Base-by-base conservation (phyloP, 2,797 vertebrate species). In the Myotis daubentonii region DNA sequence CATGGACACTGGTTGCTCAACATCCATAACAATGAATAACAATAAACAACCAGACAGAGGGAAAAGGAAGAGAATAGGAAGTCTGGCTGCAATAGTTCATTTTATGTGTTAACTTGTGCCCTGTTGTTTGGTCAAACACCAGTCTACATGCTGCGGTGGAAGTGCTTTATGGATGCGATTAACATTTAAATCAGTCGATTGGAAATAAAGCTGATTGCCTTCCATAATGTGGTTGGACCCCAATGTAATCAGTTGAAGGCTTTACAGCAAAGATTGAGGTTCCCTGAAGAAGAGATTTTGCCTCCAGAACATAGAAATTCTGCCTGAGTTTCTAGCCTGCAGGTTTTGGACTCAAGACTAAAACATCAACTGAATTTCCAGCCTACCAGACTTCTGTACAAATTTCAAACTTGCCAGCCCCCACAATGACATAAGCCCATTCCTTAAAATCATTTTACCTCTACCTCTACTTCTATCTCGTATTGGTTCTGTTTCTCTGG, bases 1-100 rank as follows among this genome's bases (percentile, higher is more conserved):
- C 57, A 17, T 19, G 57, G 33, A 47, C 80, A 75, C 55, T 20
- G 53, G 33, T 30, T 33, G 23, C 30, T 70, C 36, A 12, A 65
- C 25, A 23, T 49, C 71, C 38, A 25, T 30, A 30, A 78, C 49
- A 74, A 57, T 23, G 25, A 68, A 38, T 49, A 41, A n/a, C 9
- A 19, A 25, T 17, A 28, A 49, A 68, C 36, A 70, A 47, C 36
- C n/a, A 12, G 0, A 0, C 25, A n/a, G n/a, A n/a, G 60, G 9
- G n/a, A 87, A 53, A 36, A 68, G 38, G 36, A 57, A 22, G 71
- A 89, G 44, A 78, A 33, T 0, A 36, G 76, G 28, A 60, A 81
- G 22, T 11, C 85, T 23, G 57, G 74, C 60, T 47, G 25, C 33
- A 55, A 6, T 6, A 30, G 38, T 15, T 66, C 57, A 53, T 28